Conservation (phyloP, 2,113 vertebrate species). For the Petrocephalus zakoni region DNA sequence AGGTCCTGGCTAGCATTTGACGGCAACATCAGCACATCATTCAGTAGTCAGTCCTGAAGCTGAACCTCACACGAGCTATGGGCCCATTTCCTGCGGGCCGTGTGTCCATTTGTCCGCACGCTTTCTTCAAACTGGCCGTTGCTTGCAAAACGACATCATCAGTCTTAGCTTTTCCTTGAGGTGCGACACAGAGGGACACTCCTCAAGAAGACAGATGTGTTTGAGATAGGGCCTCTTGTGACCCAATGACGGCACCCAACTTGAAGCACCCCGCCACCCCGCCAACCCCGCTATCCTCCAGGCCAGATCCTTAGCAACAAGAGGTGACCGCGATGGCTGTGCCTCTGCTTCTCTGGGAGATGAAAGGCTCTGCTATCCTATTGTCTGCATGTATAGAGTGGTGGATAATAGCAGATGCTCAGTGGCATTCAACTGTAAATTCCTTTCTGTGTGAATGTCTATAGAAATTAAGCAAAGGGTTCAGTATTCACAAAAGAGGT, state of each 20-base stretch:
- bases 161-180: background rate
- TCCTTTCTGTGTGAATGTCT: conserved; percentile 11
- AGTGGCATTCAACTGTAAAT: background rate
- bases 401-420: background rate
- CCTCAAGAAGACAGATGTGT: background rate
- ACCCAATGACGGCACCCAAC: too few species aligned
- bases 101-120: background rate
- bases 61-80: background rate
- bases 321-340: background rate
- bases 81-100: background rate
- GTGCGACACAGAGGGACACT: background rate
- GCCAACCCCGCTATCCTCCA: background rate
- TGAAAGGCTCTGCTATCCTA: background rate
- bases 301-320: conserved; percentile 4
- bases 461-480: background rate
- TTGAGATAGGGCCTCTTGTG: background rate
- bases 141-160: background rate
- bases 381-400: background rate
- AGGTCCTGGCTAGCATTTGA: background rate
- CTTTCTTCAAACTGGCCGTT: background rate
- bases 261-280: background rate
- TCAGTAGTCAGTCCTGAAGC: background rate
- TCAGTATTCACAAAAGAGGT: background rate
- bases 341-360: background rate
- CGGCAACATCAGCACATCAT: background rate